Evolutionary conservation across 2,888 invertebrate species (phyloP), one percentile per base, ranked within the genome.

Genomic region (Auanema sp.): DNA sequence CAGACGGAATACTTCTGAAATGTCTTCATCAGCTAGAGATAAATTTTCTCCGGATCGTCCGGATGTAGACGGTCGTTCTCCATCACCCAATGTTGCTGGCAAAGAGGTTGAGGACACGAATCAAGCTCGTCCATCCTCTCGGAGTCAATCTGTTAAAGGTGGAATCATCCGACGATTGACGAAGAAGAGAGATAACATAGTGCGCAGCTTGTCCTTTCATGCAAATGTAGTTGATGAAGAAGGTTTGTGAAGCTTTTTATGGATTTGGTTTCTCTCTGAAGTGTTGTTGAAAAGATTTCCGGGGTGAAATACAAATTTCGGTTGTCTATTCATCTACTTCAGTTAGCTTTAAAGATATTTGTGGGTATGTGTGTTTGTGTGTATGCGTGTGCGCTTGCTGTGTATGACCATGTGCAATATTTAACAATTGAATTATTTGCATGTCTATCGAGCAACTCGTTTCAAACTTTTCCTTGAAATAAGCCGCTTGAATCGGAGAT

Each of bases 101-200:
- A 64, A 64, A 16, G 55, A 51, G 24, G 12, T 18, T 16, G 40
- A 33, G 11, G 56, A 55, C 5, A 16, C 44, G 18, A 41, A 40
- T 14, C 59, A 67, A 23, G 24, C 56, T 11, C 49, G 18, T 55
- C 58, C 16, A 52, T 41, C 64, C 2, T 42, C 56, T 12, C 23
- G 68, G 25, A 69, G 67, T 50, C 73, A 75, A 25, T 73, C 73
- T 25, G 70, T 75, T 21, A 75, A 75, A 54, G 71, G 69, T 18
- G 59, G 61, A n/a, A 68, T 76, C 21, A 72, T 74, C 24, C 23
- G 72, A 42, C 62, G 69, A 51, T 58, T 76, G 44, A 71, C 72
- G 33, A 66, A 68, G 52, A 65, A 66, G 62, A 54, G 33, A 8
- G 41, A 24, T 50, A 59, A 57, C 21, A 50, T 69, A 11, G 63